A percentile compares a stretch with the other conserved stretches of the same genome.
Evolutionary conservation across 2,113 vertebrate species (phyloP).

Genomic region (Tamias sibiricus): DNA sequence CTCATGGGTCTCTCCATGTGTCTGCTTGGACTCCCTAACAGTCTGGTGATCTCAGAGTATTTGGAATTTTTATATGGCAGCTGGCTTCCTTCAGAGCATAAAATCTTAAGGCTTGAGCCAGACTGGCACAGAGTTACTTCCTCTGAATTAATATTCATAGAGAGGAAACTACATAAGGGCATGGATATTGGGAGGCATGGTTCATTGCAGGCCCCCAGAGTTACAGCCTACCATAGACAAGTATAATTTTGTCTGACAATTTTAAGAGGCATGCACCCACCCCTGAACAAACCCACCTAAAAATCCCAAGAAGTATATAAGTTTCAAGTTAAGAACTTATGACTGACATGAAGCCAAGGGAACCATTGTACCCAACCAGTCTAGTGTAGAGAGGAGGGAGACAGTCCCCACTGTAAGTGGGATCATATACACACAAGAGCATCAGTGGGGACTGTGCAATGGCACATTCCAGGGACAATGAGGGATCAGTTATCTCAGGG

Average conservation of each 20-base stretch:
- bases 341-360: neutral
- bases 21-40: neutral
- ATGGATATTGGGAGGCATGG: neutral
- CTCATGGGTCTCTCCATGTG: neutral
- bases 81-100: neutral
- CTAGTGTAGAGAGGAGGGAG: neutral
- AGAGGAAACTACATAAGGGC: neutral
- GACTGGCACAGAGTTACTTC: neutral
- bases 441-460: no score
- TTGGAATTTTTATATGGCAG: neutral
- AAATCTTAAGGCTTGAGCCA: neutral
- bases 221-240: neutral
- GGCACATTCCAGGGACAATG: neutral
- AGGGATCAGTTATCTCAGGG: neutral
- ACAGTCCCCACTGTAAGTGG: neutral
- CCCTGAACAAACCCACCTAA: neutral
- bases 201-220: neutral
- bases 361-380: neutral
- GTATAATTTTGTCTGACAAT: neutral
- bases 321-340: neutral
- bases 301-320: neutral
- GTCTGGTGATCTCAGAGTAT: neutral
- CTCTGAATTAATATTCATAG: neutral
- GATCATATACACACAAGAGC: neutral
- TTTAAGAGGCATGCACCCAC: neutral